Conservation (phyloP, 2,797 vertebrate species). For the Danio jaintianensis region DNA sequence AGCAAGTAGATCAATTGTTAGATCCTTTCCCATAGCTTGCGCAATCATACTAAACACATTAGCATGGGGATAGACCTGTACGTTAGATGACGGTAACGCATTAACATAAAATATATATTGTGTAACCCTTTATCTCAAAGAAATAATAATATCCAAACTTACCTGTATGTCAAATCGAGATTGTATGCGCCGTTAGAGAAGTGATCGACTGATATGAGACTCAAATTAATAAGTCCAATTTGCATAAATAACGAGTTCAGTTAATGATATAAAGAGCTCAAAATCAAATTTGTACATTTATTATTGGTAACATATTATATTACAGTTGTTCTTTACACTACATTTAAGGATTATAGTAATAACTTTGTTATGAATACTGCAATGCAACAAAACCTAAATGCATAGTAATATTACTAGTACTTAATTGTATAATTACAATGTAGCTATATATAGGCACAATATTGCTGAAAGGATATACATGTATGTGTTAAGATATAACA, state of each 20-base stretch:
- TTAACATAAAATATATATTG: background rate
- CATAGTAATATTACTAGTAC: too few relatives aligned
- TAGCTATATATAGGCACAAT: too few relatives aligned
- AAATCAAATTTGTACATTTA: too few relatives aligned
- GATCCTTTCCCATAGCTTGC: slow-evolving; percentile 22
- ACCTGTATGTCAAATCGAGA: background rate
- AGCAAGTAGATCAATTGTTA: background rate
- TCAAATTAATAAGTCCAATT: background rate
- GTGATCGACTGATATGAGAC: background rate
- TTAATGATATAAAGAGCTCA: too few relatives aligned
- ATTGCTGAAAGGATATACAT: too few relatives aligned
- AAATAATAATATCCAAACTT: slow-evolving; percentile 11
- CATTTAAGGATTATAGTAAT: too few relatives aligned
- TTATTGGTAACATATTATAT: too few relatives aligned
- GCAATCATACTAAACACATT: slow-evolving; percentile 8
- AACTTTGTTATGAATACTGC: too few relatives aligned
- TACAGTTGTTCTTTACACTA: too few relatives aligned
- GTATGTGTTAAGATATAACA: too few relatives aligned
- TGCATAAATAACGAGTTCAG: background rate
- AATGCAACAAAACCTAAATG: too few relatives aligned
- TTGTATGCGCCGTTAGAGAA: background rate
- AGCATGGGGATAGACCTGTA: slow-evolving; percentile 31
- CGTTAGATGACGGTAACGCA: background rate
- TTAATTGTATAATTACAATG: too few relatives aligned
- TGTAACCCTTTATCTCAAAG: slow-evolving; percentile 26